Evolutionary conservation across 2,113 vertebrate species (phyloP).

Genomic region (Dissostichus mawsoni): DNA sequence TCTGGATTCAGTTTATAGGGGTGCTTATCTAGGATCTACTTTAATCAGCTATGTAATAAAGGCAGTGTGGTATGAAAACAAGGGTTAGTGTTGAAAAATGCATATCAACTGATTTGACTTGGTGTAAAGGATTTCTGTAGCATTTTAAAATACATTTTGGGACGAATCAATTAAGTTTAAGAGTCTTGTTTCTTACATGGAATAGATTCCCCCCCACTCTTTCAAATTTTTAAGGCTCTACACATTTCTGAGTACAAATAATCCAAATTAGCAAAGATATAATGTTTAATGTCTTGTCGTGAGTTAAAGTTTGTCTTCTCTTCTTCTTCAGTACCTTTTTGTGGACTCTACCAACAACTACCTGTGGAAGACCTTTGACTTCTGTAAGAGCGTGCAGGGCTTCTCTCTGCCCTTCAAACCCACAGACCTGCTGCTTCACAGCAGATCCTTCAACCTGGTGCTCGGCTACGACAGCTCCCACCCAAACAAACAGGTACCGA

Average conservation of each 20-base stretch:
- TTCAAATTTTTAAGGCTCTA: neutral
- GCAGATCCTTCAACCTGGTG: slow-evolving; percentile 87
- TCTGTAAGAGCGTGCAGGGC: slow-evolving; percentile 90
- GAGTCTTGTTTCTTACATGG: no score
- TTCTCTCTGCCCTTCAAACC: slow-evolving; percentile 93
- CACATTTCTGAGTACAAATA: neutral
- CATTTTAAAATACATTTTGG: no score
- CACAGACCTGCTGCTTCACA: slow-evolving; percentile 93
- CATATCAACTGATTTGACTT: no score
- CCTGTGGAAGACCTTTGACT: slow-evolving; percentile 96
- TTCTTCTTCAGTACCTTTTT: slow-evolving; percentile 90
- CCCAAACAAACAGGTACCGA: slow-evolving; percentile 93
- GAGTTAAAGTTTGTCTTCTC: neutral
- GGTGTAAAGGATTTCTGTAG: no score
- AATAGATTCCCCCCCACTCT: no score
- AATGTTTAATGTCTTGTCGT: neutral
- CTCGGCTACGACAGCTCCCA: slow-evolving; percentile 94
- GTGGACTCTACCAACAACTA: slow-evolving; percentile 90
- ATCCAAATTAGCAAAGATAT: neutral
- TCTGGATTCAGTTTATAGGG: no score
- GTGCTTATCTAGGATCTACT: no score
- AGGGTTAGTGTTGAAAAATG: no score
- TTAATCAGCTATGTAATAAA: no score
- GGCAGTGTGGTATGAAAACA: no score
- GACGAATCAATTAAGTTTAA: no score